These are phyloP conservation scores for Onychomys leucogaster DNA, from an alignment of 2,797 vertebrate species.

Conservation along the genomic window DNA sequence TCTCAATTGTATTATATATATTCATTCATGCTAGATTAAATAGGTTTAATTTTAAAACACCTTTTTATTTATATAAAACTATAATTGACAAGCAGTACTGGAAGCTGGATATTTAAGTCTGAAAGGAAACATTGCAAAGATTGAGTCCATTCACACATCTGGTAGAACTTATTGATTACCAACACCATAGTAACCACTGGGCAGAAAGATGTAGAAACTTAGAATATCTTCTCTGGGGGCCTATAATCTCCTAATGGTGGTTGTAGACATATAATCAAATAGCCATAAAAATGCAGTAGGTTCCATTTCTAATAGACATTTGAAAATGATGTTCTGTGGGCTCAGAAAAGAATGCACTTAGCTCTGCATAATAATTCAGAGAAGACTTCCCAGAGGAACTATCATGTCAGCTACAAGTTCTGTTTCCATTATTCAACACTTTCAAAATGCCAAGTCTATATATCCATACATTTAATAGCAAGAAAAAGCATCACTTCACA, in stretches of 20 bases:
- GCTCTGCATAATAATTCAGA: constrained; percentile 71
- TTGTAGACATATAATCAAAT: constrained; percentile 74
- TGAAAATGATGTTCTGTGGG: constrained; percentile 61
- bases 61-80: constrained; percentile 23
- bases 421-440: constrained; percentile 67
- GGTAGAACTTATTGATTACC: constrained; percentile 63
- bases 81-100: background rate
- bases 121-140: constrained; percentile 43
- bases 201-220: constrained; percentile 59
- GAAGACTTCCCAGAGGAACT: constrained; percentile 60
- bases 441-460: constrained; percentile 38
- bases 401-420: constrained; percentile 68
- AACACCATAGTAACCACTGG: constrained; percentile 18
- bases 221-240: constrained; percentile 33
- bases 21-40: constrained; percentile 28
- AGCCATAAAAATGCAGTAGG: constrained; percentile 59
- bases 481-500: background rate
- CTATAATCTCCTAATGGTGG: constrained; percentile 65
- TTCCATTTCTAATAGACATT: constrained; percentile 73
- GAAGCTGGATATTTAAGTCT: constrained; percentile 37
- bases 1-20: constrained; percentile 6
- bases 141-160: constrained; percentile 39
- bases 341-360: constrained; percentile 69
- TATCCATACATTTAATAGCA: constrained; percentile 38
- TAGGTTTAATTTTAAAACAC: constrained; percentile 37